Evolutionary conservation across 2,888 invertebrate genomes (phyloP), one percentile per base, ranked within the genome.

Genomic region (Xanthorhoe designata): DNA sequence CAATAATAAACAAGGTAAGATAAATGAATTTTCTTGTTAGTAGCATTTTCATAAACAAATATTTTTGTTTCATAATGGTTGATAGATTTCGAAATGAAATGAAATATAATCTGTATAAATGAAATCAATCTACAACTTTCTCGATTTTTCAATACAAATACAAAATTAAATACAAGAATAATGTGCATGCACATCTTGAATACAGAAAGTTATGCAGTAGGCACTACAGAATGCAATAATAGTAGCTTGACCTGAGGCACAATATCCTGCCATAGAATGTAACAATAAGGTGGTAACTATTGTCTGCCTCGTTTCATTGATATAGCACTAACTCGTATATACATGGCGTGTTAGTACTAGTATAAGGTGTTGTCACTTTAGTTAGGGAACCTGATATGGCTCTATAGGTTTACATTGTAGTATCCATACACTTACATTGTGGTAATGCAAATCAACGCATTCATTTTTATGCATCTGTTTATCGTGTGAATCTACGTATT

Each of bases 361-460:
- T 42, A 56, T 52, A 56, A 50, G 15, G 29, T 35, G 54, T 54
- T 63, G 50, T 56, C 35, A 58, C 45, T 54, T 61, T 15, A 51
- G n/a, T 45, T 47, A 65, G 13, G 71, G 38, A 69, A 69, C 54
- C 45, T 66, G 69, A 73, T 71, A 72, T 47, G 63, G 29, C 51
- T 61, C 38, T 42, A 13, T 42, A 42, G 38, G 10, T 42, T 13
- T 42, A 42, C 38, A 42, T 42, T 42, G 38, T 42, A 13, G 3
- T 42, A 24, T 55, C n/a, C 18, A 54, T 62, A 68, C 6, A 29
- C 29, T 17, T 52, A 59, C 52, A 55, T 57, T 72, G 71, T 61
- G 69, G 69, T 69, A 60, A 18, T 19, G 19, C 19, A 63, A 87
- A 94, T 54, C 19, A 49, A 60, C 58, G 54, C 51, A 59, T 57